Conservation (phyloP, 2,888 invertebrate species). For the Epirrita christyi region DNA sequence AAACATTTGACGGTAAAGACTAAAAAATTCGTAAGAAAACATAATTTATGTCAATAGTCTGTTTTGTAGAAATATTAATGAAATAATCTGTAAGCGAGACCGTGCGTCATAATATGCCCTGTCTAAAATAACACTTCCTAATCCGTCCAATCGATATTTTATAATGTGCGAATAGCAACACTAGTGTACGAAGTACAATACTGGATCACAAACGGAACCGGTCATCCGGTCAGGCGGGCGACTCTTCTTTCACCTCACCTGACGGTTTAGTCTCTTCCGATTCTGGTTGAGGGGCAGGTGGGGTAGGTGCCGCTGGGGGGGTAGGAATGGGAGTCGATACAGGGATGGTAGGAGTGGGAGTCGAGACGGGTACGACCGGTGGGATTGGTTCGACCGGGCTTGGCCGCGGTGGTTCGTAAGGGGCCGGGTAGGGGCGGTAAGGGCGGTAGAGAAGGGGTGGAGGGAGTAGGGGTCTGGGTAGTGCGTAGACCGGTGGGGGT, state of each 20-base stretch:
- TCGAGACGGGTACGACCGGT: slow-evolving; percentile 32
- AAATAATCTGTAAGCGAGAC: not conserved
- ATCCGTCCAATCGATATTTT: slow-evolving; percentile 16
- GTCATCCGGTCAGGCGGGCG: slow-evolving; percentile 27
- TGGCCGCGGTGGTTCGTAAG: slow-evolving; percentile 43
- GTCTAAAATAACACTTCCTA: slow-evolving; percentile 1
- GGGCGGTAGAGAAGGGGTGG: slow-evolving; percentile 67
- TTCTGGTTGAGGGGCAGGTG: slow-evolving; percentile 14
- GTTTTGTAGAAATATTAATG: not conserved
- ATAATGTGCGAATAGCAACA: slow-evolving; percentile 25
- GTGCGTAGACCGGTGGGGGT: slow-evolving; percentile 54
- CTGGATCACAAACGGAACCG: slow-evolving; percentile 20
- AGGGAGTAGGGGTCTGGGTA: slow-evolving; percentile 57
- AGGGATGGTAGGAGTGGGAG: slow-evolving; percentile 32
- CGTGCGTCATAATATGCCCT: slow-evolving; percentile 12
- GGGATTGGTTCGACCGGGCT: slow-evolving; percentile 41
- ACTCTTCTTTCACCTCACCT: slow-evolving; percentile 36
- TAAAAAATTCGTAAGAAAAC: not conserved
- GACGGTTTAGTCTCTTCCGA: slow-evolving; percentile 23
- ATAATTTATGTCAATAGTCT: not conserved
- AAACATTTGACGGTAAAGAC: slow-evolving; percentile 10
- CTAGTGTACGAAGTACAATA: slow-evolving; percentile 20
- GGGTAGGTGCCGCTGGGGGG: slow-evolving; percentile 30
- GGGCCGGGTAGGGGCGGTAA: slow-evolving; percentile 61
- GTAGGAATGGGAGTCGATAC: slow-evolving; percentile 39